A percentile compares a stretch with the other conserved stretches of the same genome.
Conservation (phyloP, 2,113 vertebrate genomes). For the Anas platyrhynchos region DNA sequence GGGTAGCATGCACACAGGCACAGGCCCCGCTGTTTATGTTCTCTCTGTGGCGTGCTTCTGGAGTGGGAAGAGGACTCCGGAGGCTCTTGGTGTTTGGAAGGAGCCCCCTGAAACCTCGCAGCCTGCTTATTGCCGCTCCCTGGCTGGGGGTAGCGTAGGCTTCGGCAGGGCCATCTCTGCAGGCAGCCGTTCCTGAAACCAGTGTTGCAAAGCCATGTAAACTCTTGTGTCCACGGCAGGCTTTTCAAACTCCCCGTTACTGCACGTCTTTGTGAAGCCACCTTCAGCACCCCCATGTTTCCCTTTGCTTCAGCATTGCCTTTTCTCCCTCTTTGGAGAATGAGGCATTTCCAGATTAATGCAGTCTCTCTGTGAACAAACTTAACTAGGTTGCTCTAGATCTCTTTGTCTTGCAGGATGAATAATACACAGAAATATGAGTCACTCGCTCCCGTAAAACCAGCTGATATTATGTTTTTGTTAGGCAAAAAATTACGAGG, state of each 20-base stretch:
- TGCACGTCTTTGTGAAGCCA: not conserved
- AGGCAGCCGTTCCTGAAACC: conserved; percentile 35
- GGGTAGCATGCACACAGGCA: not conserved
- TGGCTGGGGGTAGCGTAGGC: not conserved
- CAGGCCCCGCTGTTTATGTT: not conserved
- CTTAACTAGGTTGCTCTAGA: conserved; percentile 50
- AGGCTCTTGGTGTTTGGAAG: conserved; percentile 19
- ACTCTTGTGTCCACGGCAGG: not conserved
- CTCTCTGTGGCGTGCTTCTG: not conserved
- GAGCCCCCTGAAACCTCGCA: conserved; percentile 34
- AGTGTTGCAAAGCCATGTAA: not conserved
- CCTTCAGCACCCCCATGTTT: not conserved
- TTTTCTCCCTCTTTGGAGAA: not conserved
- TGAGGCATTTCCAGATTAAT: conserved; percentile 46
- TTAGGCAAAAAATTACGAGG: conserved; percentile 32
- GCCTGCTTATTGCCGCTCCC: not conserved
- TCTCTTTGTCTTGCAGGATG: conserved; percentile 47
- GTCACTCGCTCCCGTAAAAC: conserved; percentile 38
- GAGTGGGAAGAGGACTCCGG: not conserved
- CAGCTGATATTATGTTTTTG: conserved; percentile 18
- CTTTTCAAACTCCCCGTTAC: not conserved
- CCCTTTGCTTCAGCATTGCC: not conserved
- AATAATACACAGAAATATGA: conserved; percentile 40
- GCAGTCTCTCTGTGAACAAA: conserved; percentile 36
- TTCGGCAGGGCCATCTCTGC: conserved; percentile 14